Conservation (phyloP, 2,888 invertebrate genomes). For the Incurvaria masculella region DNA sequence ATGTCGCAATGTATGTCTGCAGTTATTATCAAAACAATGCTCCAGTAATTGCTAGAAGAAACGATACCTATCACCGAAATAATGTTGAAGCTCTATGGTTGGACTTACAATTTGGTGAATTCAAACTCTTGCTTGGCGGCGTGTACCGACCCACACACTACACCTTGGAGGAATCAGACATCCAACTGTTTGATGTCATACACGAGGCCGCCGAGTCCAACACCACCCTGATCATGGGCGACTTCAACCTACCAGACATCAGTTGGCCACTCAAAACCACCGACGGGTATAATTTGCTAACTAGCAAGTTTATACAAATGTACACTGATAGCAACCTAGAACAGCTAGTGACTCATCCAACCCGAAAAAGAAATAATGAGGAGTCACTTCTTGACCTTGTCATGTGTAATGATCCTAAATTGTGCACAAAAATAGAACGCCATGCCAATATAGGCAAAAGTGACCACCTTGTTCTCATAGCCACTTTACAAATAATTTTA, state of each 20-base stretch:
- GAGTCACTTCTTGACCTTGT: neutral
- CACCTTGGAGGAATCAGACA: neutral
- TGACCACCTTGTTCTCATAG: too few relatives aligned
- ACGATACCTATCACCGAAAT: too few relatives aligned
- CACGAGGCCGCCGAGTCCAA: neutral
- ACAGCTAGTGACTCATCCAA: neutral
- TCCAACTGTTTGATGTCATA: neutral
- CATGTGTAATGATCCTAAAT: neutral
- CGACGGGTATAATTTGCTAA: neutral
- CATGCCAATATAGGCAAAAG: constrained; percentile 1
- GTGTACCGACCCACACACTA: neutral
- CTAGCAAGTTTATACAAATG: neutral
- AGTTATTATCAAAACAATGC: too few relatives aligned
- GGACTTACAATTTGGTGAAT: neutral
- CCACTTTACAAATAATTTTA: too few relatives aligned
- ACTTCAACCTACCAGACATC: constrained; percentile 1
- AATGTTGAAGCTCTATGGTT: constrained; percentile 1
- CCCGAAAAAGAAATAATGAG: neutral
- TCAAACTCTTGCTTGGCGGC: neutral
- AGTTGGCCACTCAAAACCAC: neutral
- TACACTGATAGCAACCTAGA: neutral
- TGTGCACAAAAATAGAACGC: too few relatives aligned
- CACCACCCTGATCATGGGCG: neutral
- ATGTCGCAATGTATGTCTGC: neutral
- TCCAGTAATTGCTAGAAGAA: too few relatives aligned